Evolutionary conservation across 2,888 invertebrate species (phyloP).

Genomic region (Subacronicta megacephala): DNA sequence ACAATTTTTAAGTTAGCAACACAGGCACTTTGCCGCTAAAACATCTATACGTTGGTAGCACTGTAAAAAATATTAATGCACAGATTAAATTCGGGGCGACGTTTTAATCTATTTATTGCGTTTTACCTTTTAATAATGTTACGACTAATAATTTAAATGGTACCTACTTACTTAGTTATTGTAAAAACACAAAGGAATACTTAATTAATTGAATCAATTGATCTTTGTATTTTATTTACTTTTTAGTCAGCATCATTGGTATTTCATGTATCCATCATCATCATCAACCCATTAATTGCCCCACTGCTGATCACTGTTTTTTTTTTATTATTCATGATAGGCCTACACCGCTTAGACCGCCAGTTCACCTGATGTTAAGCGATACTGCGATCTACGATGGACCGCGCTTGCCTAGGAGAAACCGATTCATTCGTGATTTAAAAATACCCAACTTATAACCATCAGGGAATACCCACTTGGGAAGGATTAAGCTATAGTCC

Average conservation of each 20-base stretch:
- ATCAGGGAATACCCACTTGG: too few species aligned
- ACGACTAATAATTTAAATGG: constrained; percentile 9
- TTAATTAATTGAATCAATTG: background rate
- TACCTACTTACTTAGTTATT: constrained; percentile 2
- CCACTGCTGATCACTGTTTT: too few species aligned
- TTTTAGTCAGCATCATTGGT: background rate
- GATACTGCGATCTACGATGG: too few species aligned
- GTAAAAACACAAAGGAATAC: constrained; percentile 3
- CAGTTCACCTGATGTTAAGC: too few species aligned
- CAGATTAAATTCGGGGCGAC: constrained; percentile 51
- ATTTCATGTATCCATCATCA: background rate
- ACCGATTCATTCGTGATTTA: too few species aligned
- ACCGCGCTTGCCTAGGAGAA: too few species aligned
- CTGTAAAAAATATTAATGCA: constrained; percentile 54
- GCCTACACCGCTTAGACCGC: too few species aligned
- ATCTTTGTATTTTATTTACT: background rate
- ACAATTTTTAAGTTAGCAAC: constrained; percentile 40
- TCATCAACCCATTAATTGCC: too few species aligned
- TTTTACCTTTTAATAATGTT: constrained; percentile 10
- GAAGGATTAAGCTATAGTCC: too few species aligned
- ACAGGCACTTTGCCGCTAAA: constrained; percentile 32
- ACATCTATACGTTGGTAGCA: constrained; percentile 36
- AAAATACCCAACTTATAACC: too few species aligned
- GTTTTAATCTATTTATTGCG: constrained; percentile 42
- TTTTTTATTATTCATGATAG: too few species aligned